Base-by-base conservation (phyloP, 2,797 vertebrate genomes). In the Meda fulgida region DNA sequence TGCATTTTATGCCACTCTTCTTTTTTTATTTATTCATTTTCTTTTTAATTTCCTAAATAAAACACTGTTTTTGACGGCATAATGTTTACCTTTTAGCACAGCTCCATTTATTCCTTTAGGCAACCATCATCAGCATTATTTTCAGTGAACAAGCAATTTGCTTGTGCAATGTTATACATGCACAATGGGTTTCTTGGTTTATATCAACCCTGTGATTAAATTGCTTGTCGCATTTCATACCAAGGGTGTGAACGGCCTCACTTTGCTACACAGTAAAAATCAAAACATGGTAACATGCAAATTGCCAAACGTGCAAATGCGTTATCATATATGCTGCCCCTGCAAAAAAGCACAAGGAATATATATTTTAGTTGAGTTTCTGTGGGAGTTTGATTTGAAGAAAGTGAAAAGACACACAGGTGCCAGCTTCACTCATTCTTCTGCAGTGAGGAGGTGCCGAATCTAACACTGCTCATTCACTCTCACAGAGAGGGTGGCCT, bases 391-490 rank as follows among this genome's bases (percentile, higher is more conserved):
- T 79, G 18, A 70, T 21, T 36, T 75, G 40, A 11, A 34, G 80
- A 48, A 82, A 84, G 58, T 85, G 87, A 87, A 80, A 73, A n/a
- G 86, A 86, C 86, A 87, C 92, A 94, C 94, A 95, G 94, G 90
- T 95, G 94, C 91, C 92, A 91, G 89, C 87, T 91, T 92, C 88
- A 85, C 89, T 91, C 88, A 90, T 90, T 84, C 89, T 87, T 91
- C 92, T 92, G 93, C 90, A 91, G 92, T 88, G 91, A 81, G 81
- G 91, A 95, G 94, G 95, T 94, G 95, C 91, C 89, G 93, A 94
- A 94, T 91, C 92, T 88, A 83, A 89, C 88, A 89, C 51, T 85
- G 82, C 92, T 92, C 92, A 89, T 91, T 93, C 92, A 91, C 88
- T 91, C 87, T 92, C 91, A 88, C 91, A 91, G 72, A 80, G 70